Conservation (phyloP, 1,140 invertebrate species). For the Sesamia nonagrioides region DNA sequence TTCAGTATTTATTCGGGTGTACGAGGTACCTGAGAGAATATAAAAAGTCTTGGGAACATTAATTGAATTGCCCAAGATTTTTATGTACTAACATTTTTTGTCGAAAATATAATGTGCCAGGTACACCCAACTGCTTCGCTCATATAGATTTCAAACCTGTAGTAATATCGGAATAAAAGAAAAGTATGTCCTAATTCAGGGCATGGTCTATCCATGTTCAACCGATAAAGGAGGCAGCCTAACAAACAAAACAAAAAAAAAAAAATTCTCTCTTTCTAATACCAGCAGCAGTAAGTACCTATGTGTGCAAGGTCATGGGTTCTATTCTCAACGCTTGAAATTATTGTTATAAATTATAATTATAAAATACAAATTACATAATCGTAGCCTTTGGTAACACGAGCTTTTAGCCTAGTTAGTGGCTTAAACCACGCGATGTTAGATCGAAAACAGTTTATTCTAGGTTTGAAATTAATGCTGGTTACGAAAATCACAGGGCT, state of each 20-base stretch:
- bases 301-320: conserved; percentile 19
- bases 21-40: neutral
- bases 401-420: neutral
- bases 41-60: neutral
- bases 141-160: no score
- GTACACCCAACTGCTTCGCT: no score
- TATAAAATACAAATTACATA: conserved; percentile 42
- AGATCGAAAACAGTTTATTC: neutral
- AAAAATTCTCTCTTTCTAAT: no score
- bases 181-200: no score
- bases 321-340: neutral
- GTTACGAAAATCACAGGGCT: neutral
- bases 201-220: no score
- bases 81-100: no score
- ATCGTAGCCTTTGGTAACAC: conserved; percentile 17
- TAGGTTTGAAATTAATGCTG: neutral
- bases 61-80: no score
- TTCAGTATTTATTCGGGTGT: neutral
- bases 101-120: no score
- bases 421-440: conserved; percentile 6
- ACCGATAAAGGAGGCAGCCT: no score
- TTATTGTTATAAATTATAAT: conserved; percentile 23
- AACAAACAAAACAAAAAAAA: no score
- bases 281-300: neutral
- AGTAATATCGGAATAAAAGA: no score